A percentile compares a stretch with the other conserved stretches of the same genome.
phyloP scores from a whole-genome alignment of 1,140 invertebrate species.

The Formica exsecta region DNA sequence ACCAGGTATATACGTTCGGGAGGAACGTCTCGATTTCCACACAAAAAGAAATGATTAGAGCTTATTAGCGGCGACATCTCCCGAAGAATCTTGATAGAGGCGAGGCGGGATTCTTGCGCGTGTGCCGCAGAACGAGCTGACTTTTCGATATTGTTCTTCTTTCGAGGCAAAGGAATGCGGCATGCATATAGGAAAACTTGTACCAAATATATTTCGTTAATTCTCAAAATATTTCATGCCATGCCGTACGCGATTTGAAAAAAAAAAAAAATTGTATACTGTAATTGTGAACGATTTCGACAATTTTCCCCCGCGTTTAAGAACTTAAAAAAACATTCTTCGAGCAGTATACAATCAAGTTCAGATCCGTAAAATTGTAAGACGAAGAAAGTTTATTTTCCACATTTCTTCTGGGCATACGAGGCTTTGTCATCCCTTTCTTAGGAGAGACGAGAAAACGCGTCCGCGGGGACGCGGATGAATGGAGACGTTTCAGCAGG shows the following conservation, averaged over 20 bases:
- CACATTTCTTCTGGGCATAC: neutral
- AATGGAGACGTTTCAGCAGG: conserved; percentile 79
- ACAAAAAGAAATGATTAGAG: conserved; percentile 72
- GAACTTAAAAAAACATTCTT: no score
- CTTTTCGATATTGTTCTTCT: conserved; percentile 3
- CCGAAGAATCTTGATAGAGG: conserved; percentile 48
- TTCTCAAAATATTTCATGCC: no score
- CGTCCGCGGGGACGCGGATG: conserved; percentile 56
- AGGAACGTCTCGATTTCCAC: conserved; percentile 69
- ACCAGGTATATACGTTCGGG: conserved; percentile 42
- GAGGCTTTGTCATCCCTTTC: neutral
- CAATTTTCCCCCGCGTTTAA: no score
- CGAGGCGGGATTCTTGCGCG: conserved; percentile 55
- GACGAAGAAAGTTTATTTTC: no score
- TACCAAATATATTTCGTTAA: neutral
- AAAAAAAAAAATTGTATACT: no score
- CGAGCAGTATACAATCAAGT: no score
- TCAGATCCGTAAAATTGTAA: no score
- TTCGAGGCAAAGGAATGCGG: neutral
- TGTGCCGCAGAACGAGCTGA: neutral
- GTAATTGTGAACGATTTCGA: no score
- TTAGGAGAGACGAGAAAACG: conserved; percentile 53
- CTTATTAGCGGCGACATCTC: conserved; percentile 73
- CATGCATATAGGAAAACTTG: neutral
- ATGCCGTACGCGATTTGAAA: no score